phyloP scores from a whole-genome alignment of 2,113 vertebrate species.

The Carassius auratus region DNA sequence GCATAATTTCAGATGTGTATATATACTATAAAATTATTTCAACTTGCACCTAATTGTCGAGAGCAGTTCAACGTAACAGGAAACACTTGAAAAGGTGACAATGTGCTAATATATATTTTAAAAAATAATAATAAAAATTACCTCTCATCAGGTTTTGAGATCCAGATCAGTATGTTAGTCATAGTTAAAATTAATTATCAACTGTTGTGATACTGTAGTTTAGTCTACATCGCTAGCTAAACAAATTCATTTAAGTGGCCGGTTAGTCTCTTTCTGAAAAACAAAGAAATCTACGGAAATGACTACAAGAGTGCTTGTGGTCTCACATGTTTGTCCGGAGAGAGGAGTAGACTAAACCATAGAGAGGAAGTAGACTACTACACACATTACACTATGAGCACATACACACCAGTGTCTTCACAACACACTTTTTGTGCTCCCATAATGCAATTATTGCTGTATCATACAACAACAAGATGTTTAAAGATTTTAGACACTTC shows the following conservation, averaged over 20 bases:
- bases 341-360: not conserved
- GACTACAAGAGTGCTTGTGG: constrained; percentile 18
- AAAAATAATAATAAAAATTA: not conserved
- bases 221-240: not conserved
- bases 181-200: not conserved
- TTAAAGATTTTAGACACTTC: not conserved
- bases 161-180: constrained; percentile 51
- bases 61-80: not conserved
- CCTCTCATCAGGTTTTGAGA: constrained; percentile 48
- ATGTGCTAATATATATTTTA: no score
- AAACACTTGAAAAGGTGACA: no score
- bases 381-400: not conserved
- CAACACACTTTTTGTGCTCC: not conserved
- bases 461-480: not conserved
- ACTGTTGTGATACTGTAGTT: not conserved
- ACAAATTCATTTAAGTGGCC: not conserved
- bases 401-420: not conserved
- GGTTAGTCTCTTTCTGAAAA: not conserved
- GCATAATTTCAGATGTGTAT: no score
- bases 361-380: constrained; percentile 40
- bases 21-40: no score
- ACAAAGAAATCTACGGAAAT: constrained; percentile 47
- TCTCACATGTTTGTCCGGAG: constrained; percentile 11
- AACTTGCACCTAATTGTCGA: not conserved
- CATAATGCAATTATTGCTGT: not conserved